A percentile compares a stretch with the other conserved stretches of the same genome.
Evolutionary conservation across 1,140 invertebrate genomes (phyloP).

Genomic region (Ruditapes philippinarum): DNA sequence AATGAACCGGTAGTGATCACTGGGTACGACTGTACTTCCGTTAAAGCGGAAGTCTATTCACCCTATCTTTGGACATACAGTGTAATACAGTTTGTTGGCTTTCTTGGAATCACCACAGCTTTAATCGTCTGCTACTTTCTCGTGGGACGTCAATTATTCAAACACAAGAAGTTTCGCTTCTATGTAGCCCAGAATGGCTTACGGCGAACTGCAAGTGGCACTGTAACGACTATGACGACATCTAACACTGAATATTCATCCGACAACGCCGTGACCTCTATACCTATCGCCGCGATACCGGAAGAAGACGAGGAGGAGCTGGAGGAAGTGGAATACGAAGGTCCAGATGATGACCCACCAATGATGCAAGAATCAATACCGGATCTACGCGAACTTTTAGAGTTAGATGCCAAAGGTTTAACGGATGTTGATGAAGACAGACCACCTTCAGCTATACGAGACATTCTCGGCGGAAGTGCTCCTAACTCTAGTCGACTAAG

Average conservation of each 20-base stretch:
- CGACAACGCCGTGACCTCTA: conserved; percentile 24
- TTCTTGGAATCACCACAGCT: conserved; percentile 35
- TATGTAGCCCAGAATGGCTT: conserved; percentile 56
- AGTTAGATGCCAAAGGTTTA: conserved; percentile 42
- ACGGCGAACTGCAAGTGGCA: conserved; percentile 52
- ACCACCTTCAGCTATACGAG: conserved; percentile 30
- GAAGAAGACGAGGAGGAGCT: conserved; percentile 61
- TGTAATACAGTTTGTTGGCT: conserved; percentile 58
- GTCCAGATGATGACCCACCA: conserved; percentile 47
- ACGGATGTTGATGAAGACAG: conserved; percentile 50
- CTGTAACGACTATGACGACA: conserved; percentile 43
- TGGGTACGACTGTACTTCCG: conserved; percentile 56
- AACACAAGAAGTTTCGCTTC: conserved; percentile 64
- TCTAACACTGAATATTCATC: conserved; percentile 52
- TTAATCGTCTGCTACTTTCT: conserved; percentile 63
- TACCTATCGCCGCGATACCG: conserved; percentile 48
- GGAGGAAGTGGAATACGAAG: conserved; percentile 59
- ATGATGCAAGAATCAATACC: conserved; percentile 58
- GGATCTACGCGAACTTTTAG: conserved; percentile 47
- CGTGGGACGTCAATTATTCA: conserved; percentile 57
- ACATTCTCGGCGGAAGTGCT: background rate
- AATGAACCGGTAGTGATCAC: background rate
- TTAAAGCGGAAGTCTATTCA: conserved; percentile 34
- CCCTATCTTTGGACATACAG: conserved; percentile 33
- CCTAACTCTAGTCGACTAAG: conserved; percentile 12